phyloP scores from a whole-genome alignment of 2,113 vertebrate species.

The Deroptyus accipitrinus region DNA sequence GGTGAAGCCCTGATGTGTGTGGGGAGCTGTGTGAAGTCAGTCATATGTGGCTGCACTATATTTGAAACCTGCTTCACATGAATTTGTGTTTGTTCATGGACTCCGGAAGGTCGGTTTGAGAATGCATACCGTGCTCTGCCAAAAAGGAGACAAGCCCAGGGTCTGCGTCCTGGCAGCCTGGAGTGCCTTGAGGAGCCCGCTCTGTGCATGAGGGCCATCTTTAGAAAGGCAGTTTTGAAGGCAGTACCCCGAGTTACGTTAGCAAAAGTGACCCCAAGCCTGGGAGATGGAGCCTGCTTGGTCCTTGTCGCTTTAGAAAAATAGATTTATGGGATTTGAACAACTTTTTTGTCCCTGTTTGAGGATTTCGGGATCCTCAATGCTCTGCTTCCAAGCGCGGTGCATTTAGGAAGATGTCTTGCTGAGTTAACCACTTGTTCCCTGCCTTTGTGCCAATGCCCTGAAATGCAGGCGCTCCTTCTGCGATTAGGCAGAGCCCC shows the following conservation, averaged over 20 bases:
- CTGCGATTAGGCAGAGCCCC: background rate
- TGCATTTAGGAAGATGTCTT: background rate
- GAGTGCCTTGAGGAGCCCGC: background rate
- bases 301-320: background rate
- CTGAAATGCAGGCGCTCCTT: background rate
- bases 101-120: background rate
- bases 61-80: background rate
- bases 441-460: background rate
- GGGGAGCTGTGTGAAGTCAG: background rate
- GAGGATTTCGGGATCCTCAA: background rate
- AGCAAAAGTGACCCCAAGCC: background rate
- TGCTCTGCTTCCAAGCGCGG: background rate
- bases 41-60: rapidly evolving
- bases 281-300: background rate
- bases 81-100: rapidly evolving
- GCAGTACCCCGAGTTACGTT: rapidly evolving
- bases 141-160: background rate
- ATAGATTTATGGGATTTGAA: background rate
- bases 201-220: background rate
- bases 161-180: background rate
- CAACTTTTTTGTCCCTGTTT: background rate
- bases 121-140: background rate
- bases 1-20: background rate
- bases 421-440: background rate
- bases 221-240: background rate